Conservation (phyloP, 2,888 invertebrate genomes). For the Sarcophaga subvicina region DNA sequence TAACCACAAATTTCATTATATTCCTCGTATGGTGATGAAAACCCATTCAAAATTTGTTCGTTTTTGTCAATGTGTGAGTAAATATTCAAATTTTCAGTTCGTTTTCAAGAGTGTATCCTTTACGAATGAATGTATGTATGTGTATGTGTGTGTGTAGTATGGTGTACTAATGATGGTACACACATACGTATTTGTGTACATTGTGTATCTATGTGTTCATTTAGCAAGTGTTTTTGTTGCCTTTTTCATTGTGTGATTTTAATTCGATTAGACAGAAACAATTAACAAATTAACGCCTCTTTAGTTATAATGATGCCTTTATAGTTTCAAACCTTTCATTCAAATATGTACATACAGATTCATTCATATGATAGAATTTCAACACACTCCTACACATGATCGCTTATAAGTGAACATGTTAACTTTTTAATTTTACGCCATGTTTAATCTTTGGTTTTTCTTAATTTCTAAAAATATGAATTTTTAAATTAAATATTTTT, state of each 20-base stretch:
- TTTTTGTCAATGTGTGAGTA: background rate
- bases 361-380: background rate
- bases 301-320: constrained; percentile 69
- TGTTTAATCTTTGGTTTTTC: background rate
- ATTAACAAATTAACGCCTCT: constrained; percentile 82
- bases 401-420: background rate
- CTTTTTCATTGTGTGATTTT: constrained; percentile 79
- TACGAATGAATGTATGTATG: constrained; percentile 35
- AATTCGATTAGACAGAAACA: constrained; percentile 82
- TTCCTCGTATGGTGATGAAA: background rate
- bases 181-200: background rate
- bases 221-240: constrained; percentile 55
- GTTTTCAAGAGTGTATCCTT: constrained; percentile 11
- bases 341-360: background rate
- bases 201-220: constrained; percentile 39
- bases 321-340: constrained; percentile 31
- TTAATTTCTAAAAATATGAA: background rate
- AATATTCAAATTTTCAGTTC: background rate
- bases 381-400: background rate
- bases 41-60: background rate
- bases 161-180: background rate
- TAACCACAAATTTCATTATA: constrained; percentile 11
- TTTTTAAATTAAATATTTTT: no score
- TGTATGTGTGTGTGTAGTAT: constrained; percentile 10
- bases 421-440: background rate